A percentile compares a stretch with the other conserved stretches of the same genome.
These are phyloP conservation scores for Prenolepis imparis DNA, from an alignment of 2,888 invertebrate genomes.

Conservation along the genomic window DNA sequence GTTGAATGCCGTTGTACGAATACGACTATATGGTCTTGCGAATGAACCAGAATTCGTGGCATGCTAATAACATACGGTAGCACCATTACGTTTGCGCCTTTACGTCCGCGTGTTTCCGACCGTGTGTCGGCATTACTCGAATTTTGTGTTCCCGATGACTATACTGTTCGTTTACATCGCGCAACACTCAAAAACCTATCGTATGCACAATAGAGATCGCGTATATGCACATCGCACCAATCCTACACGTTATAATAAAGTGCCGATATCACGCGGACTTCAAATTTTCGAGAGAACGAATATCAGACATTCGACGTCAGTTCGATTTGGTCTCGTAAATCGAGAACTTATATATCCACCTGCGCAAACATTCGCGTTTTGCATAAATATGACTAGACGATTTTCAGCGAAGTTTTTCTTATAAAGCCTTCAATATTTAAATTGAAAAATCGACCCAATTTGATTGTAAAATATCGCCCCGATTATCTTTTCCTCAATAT, in stretches of 20 bases:
- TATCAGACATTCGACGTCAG: neutral
- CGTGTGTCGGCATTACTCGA: conserved; percentile 9
- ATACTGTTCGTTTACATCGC: neutral
- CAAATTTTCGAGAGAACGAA: conserved; percentile 21
- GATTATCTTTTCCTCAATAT: neutral
- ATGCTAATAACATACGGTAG: conserved; percentile 10
- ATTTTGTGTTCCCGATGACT: conserved; percentile 10
- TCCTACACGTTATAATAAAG: conserved; percentile 6
- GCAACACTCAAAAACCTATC: neutral
- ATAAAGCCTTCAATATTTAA: neutral
- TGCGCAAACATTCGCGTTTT: neutral
- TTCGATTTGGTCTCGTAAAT: conserved; percentile 1
- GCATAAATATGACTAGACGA: neutral
- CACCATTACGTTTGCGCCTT: conserved; percentile 14
- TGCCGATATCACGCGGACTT: neutral
- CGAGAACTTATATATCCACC: neutral
- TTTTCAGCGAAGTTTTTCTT: neutral
- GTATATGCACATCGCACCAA: neutral
- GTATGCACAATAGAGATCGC: conserved; percentile 19
- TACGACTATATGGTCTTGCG: neutral
- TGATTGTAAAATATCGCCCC: neutral
- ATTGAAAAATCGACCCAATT: neutral
- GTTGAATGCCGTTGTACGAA: neutral
- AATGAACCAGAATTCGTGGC: conserved; percentile 19
- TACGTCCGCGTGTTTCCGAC: neutral